Evolutionary conservation across 2,797 vertebrate genomes (phyloP).

Genomic region (Myripristis jacobus): DNA sequence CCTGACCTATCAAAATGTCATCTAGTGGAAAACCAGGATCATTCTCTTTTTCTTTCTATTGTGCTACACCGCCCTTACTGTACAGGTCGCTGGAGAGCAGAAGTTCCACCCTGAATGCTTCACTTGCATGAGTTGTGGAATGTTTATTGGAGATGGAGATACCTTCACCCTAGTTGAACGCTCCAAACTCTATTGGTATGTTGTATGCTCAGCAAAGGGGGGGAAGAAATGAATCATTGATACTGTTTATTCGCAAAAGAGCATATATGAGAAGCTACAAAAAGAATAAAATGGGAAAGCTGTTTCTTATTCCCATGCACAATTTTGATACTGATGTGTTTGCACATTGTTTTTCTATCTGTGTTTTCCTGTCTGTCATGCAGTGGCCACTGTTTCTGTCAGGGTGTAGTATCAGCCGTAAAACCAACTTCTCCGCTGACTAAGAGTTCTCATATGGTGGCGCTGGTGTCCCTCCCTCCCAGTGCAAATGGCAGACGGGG

Average conservation of each 20-base stretch:
- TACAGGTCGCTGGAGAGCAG: slow-evolving; percentile 93
- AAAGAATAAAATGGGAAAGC: background rate
- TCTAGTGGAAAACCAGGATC: slow-evolving; percentile 5
- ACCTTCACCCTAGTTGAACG: slow-evolving; percentile 92
- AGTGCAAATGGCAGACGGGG: slow-evolving; percentile 83
- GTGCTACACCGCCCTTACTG: slow-evolving; percentile 3
- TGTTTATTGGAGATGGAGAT: slow-evolving; percentile 94
- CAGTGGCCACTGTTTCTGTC: slow-evolving; percentile 92
- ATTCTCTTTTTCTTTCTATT: background rate
- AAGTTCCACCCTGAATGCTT: slow-evolving; percentile 99
- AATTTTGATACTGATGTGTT: background rate
- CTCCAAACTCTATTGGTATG: slow-evolving; percentile 90
- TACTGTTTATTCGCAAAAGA: background rate
- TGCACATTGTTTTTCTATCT: background rate
- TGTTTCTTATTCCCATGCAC: background rate
- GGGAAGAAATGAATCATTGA: background rate
- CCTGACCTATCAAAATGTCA: background rate
- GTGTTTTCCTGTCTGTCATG: slow-evolving; percentile 10
- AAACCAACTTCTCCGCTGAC: slow-evolving; percentile 81
- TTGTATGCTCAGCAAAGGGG: background rate
- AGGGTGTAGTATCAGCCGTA: slow-evolving; percentile 83
- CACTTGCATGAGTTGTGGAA: slow-evolving; percentile 88
- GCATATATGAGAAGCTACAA: background rate
- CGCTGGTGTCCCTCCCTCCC: slow-evolving; percentile 92
- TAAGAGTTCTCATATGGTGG: slow-evolving; percentile 91